Evolutionary conservation across 2,113 vertebrate species (phyloP), one percentile per base, ranked within the genome.

Genomic region (Dunckerocampus dactyliophorus): DNA sequence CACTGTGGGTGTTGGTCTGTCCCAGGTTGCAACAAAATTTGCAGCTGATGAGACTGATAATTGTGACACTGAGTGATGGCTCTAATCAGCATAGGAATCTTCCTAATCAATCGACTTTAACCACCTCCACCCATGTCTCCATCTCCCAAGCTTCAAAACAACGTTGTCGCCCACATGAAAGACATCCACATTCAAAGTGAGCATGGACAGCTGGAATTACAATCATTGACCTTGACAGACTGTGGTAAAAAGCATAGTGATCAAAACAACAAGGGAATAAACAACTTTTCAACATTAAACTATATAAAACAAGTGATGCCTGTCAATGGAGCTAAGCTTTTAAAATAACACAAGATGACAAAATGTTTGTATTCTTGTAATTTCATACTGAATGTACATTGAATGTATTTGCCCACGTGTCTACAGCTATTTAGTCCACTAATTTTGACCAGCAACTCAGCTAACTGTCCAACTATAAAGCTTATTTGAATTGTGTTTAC

Each of bases 31-130:
- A 54, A 64, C 48, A 69, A 85, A 85, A 82, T 67, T 16, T 8
- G 66, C 61, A 54, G 70, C 85, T 85, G 89, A 89, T 89, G 81
- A 85, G 83, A 85, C 83, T 79, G 89, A 91, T 89, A 86, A 88
- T 88, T 79, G 83, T 88, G 89, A 91, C 87, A 89, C 76, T 91
- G 91, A 92, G 82, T 90, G 90, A 91, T 91, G 89, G 84, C 74
- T 90, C 85, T 89, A 89, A 91, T 91, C 91, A 89, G 84, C 67
- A 75, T 82, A 86, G 87, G 75, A 84, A 89, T 90, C 89, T 85
- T 75, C 76, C 81, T 82, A 87, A 89, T 91, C 87, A 90, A 90
- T 91, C 85, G 87, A 87, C 80, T 75, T 65, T 59, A 17, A 47
- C 72, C 63, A 63, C 61, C 70, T 19, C 76, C 53, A 56, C 80